Percentiles rank a stretch among this genome's conserved stretches.
Conservation (phyloP, 1,140 invertebrate genomes). For the Tenebrio molitor region DNA sequence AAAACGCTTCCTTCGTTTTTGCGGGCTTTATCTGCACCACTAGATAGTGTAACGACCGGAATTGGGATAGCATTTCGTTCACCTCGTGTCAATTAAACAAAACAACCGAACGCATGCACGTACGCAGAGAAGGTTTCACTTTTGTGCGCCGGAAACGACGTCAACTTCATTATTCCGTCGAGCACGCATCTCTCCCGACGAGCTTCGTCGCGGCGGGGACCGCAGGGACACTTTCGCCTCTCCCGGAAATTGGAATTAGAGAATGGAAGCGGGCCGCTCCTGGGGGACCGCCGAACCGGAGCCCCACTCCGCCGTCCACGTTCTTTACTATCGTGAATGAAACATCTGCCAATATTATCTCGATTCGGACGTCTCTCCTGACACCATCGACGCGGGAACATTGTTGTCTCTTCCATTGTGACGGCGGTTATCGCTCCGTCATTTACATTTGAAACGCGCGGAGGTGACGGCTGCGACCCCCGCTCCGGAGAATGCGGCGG, state of each 20-base stretch:
- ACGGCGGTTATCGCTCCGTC: constrained; percentile 1
- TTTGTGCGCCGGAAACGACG: background rate
- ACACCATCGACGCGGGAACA: constrained; percentile 14
- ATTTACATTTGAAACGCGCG: constrained; percentile 15
- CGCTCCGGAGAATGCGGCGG: no score
- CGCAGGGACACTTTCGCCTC: no score
- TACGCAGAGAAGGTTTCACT: background rate
- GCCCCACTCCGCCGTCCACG: background rate
- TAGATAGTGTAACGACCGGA: background rate
- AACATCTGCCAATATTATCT: constrained; percentile 35
- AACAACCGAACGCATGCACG: background rate
- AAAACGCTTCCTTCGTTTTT: no score
- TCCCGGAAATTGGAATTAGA: constrained; percentile 23
- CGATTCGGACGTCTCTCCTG: constrained; percentile 18
- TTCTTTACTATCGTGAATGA: constrained; percentile 20
- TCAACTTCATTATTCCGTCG: background rate
- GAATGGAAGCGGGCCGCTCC: background rate
- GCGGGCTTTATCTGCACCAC: no score
- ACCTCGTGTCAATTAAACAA: background rate
- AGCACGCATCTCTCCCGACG: background rate
- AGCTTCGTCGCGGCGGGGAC: no score
- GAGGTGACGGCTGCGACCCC: constrained; percentile 18
- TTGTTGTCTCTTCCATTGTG: constrained; percentile 7
- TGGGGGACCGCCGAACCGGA: background rate
- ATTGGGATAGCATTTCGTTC: background rate